Conservation (phyloP, 92 coral and sea anemone species). For the Parazoanthus swiftii region DNA sequence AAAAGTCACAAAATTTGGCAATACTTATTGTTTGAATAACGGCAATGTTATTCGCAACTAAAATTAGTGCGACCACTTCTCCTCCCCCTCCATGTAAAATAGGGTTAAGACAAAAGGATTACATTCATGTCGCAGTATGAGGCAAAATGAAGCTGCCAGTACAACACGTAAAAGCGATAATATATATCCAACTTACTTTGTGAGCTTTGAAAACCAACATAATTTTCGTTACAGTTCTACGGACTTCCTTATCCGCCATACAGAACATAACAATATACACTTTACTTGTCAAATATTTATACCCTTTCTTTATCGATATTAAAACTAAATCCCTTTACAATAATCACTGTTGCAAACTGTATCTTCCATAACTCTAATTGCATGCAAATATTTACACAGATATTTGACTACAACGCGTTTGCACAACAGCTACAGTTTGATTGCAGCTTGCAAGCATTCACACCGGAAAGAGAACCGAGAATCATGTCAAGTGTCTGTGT, state of each 20-base stretch:
- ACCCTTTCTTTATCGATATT: neutral
- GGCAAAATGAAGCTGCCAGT: no score
- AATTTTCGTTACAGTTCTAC: neutral
- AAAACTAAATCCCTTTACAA: no score
- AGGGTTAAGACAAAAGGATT: no score
- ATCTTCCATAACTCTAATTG: neutral
- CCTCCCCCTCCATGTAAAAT: no score
- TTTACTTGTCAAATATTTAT: no score
- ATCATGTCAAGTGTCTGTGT: slow-evolving; percentile 16
- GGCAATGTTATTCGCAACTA: no score
- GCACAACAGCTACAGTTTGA: slow-evolving; percentile 1
- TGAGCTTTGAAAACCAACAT: neutral
- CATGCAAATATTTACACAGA: neutral
- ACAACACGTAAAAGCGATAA: no score
- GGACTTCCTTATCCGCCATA: neutral
- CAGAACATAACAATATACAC: neutral
- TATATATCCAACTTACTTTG: neutral
- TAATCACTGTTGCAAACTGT: neutral
- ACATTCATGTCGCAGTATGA: no score
- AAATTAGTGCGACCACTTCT: no score
- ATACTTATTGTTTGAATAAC: no score
- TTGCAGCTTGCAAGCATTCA: neutral
- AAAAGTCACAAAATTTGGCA: no score
- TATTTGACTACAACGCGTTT: slow-evolving; percentile 21
- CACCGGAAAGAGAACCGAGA: neutral